Conservation (phyloP, 2,113 vertebrate genomes). For the Zosterops hypoxanthus region DNA sequence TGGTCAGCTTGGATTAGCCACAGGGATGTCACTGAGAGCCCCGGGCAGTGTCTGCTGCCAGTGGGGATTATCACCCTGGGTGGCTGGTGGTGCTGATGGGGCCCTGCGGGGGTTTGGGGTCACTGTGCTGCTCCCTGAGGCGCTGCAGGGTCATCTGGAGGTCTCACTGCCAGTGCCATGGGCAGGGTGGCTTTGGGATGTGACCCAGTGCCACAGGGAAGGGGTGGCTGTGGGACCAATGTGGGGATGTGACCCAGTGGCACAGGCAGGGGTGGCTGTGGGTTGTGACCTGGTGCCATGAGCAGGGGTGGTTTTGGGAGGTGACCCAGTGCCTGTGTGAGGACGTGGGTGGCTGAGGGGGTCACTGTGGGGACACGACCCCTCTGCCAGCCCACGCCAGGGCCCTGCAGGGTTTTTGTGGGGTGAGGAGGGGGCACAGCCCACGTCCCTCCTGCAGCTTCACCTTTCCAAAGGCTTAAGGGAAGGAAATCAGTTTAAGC, state of each 20-base stretch:
- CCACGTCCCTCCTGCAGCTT: background rate
- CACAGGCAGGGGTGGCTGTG: background rate
- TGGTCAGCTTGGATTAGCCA: background rate
- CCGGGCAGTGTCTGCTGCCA: background rate
- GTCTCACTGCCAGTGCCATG: background rate
- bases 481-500: background rate
- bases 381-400: accelerated
- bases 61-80: accelerated
- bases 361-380: accelerated
- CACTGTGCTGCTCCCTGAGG: background rate
- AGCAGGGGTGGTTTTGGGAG: background rate
- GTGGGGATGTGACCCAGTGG: too few species aligned
- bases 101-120: background rate
- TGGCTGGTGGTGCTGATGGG: background rate
- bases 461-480: background rate
- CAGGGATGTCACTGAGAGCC: background rate
- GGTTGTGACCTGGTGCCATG: background rate
- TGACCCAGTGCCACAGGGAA: too few species aligned
- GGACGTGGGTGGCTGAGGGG: background rate
- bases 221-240: too few species aligned
- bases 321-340: background rate
- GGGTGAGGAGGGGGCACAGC: background rate
- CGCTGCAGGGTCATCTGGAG: accelerated
- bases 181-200: too few species aligned
- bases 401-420: background rate